A percentile compares a stretch with the other conserved stretches of the same genome.
phyloP scores from a whole-genome alignment of 2,113 vertebrate species.

The Perca fluviatilis region DNA sequence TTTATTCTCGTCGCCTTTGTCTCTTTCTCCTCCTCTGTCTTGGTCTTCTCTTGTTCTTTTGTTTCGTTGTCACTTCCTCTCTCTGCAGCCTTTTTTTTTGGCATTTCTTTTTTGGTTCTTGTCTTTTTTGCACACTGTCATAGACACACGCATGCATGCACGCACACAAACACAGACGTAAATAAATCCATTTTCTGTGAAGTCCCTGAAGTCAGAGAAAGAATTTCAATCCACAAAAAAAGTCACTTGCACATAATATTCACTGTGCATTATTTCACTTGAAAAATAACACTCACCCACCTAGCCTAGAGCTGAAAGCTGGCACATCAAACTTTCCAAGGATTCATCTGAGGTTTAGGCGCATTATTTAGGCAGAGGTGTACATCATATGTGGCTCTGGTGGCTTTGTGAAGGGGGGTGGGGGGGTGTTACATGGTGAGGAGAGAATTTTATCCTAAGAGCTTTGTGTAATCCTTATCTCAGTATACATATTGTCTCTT shows the following conservation, averaged over 20 bases:
- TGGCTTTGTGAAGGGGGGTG: slow-evolving; percentile 31
- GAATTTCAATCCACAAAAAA: slow-evolving; percentile 62
- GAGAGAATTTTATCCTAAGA: slow-evolving; percentile 50
- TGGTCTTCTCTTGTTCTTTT: slow-evolving; percentile 66
- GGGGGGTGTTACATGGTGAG: slow-evolving; percentile 18
- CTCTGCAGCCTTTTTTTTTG: slow-evolving; percentile 51
- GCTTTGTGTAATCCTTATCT: slow-evolving; percentile 67
- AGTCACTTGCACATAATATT: slow-evolving; percentile 52
- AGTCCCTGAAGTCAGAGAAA: slow-evolving; percentile 62
- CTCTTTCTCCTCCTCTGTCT: slow-evolving; percentile 52
- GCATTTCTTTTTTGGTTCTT: slow-evolving; percentile 47
- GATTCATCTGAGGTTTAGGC: slow-evolving; percentile 56
- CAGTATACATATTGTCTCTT: slow-evolving; percentile 61
- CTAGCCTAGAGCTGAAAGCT: slow-evolving; percentile 51
- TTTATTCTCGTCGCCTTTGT: slow-evolving; percentile 60
- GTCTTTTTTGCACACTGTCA: slow-evolving; percentile 32
- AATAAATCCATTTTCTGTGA: slow-evolving; percentile 59
- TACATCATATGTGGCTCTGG: slow-evolving; percentile 34
- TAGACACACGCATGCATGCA: not conserved
- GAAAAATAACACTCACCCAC: slow-evolving; percentile 56
- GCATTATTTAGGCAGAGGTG: slow-evolving; percentile 47
- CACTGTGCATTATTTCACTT: slow-evolving; percentile 63
- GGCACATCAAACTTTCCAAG: slow-evolving; percentile 60
- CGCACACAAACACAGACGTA: slow-evolving; percentile 43
- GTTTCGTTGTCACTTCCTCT: slow-evolving; percentile 69